These are phyloP conservation scores for Propithecus deckenii DNA, from an alignment of 2,797 vertebrate genomes.

Conservation along the genomic window DNA sequence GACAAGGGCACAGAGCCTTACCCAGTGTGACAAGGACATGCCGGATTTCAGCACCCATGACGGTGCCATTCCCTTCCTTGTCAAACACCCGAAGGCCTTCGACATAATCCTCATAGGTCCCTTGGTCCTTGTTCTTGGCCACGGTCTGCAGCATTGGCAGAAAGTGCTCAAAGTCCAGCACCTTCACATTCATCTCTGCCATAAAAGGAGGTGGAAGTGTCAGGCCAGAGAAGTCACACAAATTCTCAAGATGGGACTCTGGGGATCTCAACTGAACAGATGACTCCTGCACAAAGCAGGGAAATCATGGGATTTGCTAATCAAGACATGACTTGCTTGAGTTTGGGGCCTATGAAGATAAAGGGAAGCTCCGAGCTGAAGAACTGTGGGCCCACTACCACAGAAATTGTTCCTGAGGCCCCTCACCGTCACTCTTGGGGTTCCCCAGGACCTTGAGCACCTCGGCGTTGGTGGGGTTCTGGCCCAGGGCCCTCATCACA, in stretches of 20 bases:
- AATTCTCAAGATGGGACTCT: not conserved
- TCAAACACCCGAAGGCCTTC: conserved; percentile 95
- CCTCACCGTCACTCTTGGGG: conserved; percentile 93
- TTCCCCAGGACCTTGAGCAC: conserved; percentile 95
- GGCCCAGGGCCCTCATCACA: conserved; percentile 94
- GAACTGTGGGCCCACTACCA: not conserved
- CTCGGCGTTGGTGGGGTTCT: conserved; percentile 95
- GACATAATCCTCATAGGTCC: conserved; percentile 94
- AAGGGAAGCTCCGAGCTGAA: not conserved
- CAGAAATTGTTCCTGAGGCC: not conserved
- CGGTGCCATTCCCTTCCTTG: conserved; percentile 95
- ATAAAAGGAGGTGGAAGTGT: not conserved
- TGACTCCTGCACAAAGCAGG: not conserved
- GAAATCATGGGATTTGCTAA: not conserved
- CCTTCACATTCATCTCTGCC: conserved; percentile 94
- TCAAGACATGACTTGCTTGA: not conserved
- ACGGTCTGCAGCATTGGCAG: conserved; percentile 95
- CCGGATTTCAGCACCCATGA: conserved; percentile 95
- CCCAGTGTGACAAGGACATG: conserved; percentile 95
- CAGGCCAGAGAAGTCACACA: not conserved
- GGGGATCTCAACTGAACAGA: not conserved
- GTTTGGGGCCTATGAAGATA: not conserved
- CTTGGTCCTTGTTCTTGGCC: conserved; percentile 96
- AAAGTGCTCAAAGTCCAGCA: conserved; percentile 95
- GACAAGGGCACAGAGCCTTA: conserved; percentile 72